Evolutionary conservation across 2,113 vertebrate genomes (phyloP), one percentile per base, ranked within the genome.

Genomic region (Ursus arctos): DNA sequence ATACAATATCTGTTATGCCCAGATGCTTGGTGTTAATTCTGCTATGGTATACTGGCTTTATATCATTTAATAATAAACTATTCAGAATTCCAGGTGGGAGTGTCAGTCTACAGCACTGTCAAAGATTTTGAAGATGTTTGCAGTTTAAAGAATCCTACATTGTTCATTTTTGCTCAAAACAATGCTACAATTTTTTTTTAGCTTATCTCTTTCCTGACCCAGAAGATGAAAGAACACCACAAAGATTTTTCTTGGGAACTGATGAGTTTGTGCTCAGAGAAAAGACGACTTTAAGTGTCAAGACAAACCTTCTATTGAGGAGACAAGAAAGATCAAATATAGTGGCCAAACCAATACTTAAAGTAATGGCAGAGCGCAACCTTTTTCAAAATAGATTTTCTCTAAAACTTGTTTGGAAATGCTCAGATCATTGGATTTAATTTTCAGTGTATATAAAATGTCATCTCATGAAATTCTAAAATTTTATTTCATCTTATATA

Each of bases 211-310:
- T 92, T 97, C 43, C 59, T 99, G 77, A 99, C 99, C 88, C 94
- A 98, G 82, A 99, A 99, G 53, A 97, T 99, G 92, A 98, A 99
- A 97, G 97, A 99, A 83, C 99, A 99, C 24, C 99, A 99, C 97
- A 98, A 91, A 67, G 98, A 99, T 97, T 99, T 99, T 99, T 97
- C 98, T 99, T 13, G 98, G 99, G 36, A 98, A 99, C 99, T 87
- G 99, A 99, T 77, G 99, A 99, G 6, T 99, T 99, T 98, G 99
- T 99, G 83, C 99, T 96, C 97, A 99, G 89, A 99, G 99, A 94
- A 99, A 97, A 95, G 99, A 99, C 88, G 99, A 99, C 71, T 98
- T 98, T 94, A 99, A 99, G 79, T 98, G 98, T 0, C 9, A 88
- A 4, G 99, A 99, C 89, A 99, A 98, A 97, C 97, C 98, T 49